These are phyloP conservation scores for Procavia capensis DNA, from an alignment of 2,113 vertebrate genomes.

Conservation along the genomic window DNA sequence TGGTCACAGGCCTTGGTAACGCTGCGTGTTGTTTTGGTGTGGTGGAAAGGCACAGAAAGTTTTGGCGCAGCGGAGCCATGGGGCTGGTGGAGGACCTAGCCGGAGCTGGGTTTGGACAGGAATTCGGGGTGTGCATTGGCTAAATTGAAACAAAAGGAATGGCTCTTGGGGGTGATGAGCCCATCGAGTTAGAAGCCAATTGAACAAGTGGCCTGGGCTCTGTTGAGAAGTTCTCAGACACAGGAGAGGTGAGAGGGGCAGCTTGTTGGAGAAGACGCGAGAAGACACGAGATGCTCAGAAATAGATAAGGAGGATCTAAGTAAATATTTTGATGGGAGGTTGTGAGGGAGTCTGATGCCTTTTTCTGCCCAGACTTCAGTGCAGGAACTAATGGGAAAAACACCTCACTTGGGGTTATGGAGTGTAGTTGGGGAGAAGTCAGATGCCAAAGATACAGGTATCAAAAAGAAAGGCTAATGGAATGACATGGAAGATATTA, in stretches of 20 bases:
- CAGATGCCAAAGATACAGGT: slow-evolving; percentile 62
- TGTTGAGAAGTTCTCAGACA: slow-evolving; percentile 11
- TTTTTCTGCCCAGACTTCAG: slow-evolving; percentile 6
- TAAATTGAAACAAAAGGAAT: not conserved
- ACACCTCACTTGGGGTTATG: slow-evolving; percentile 8
- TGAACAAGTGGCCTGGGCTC: not conserved
- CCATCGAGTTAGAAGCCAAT: not conserved
- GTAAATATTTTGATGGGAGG: not conserved
- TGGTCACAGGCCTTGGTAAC: fast-evolving
- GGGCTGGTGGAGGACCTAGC: fast-evolving
- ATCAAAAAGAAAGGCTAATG: slow-evolving; percentile 57
- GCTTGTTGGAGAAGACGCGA: not conserved
- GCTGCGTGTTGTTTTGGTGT: not conserved
- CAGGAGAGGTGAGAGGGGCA: not conserved
- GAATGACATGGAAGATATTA: slow-evolving; percentile 57
- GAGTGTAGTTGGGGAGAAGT: slow-evolving; percentile 15
- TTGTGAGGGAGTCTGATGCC: not conserved
- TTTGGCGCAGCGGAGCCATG: fast-evolving
- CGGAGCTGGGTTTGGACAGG: not conserved
- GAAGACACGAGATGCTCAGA: not conserved
- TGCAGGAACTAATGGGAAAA: slow-evolving; percentile 47
- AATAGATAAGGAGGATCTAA: not conserved
- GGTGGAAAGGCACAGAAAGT: too few relatives aligned
- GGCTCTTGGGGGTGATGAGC: not conserved
- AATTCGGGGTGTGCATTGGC: fast-evolving